These are phyloP conservation scores for Girardinus metallicus DNA, from an alignment of 2,797 vertebrate species.

Conservation along the genomic window DNA sequence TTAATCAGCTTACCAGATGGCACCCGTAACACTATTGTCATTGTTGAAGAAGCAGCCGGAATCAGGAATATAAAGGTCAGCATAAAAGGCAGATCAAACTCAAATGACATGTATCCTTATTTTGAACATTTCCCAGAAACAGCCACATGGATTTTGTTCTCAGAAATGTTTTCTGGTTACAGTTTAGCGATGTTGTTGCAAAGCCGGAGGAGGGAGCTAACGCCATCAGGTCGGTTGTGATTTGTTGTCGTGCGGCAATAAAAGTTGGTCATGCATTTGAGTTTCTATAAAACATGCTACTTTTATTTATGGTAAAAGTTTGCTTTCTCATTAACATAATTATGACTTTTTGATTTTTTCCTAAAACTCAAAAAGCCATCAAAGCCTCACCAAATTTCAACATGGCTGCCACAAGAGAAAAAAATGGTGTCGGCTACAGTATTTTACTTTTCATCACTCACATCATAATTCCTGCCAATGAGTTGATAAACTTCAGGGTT, in stretches of 20 bases:
- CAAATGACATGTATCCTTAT: not conserved
- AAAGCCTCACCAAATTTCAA: not conserved
- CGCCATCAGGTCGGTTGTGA: constrained; percentile 82
- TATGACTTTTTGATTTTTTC: not conserved
- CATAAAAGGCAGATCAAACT: not conserved
- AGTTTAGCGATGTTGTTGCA: constrained; percentile 55
- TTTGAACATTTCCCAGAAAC: not conserved
- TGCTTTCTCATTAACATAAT: not conserved
- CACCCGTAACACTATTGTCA: constrained; percentile 52
- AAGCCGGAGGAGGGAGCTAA: constrained; percentile 89
- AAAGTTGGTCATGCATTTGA: not conserved
- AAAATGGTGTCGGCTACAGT: not conserved
- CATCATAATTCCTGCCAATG: not conserved
- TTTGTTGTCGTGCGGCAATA: not conserved
- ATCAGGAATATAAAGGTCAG: constrained; percentile 4
- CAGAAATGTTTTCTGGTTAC: constrained; percentile 13
- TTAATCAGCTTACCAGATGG: accelerated
- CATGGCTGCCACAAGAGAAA: not conserved
- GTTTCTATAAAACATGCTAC: too few species aligned
- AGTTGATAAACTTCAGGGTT: not conserved
- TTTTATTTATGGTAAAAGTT: not conserved
- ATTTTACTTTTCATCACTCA: not conserved
- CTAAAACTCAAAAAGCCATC: too few species aligned
- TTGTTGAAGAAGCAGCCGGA: accelerated
- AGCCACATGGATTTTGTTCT: not conserved